Evolutionary conservation across 2,888 invertebrate genomes (phyloP), one percentile per base, ranked within the genome.

Genomic region (Tipula confusa): DNA sequence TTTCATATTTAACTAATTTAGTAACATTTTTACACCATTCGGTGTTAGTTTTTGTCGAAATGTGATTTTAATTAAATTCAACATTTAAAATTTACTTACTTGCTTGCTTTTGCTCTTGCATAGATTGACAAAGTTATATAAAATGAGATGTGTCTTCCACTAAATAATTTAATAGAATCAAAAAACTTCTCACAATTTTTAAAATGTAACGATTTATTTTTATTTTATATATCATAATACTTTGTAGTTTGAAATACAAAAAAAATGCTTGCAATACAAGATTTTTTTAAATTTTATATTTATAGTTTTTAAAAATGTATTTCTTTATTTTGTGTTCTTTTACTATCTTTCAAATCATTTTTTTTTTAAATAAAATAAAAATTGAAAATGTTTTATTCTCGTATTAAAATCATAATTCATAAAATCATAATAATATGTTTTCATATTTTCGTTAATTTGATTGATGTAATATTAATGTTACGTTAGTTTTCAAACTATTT

Each of bases 381-480:
- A 64, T 9, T n/a, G n/a, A 38, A 9, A 64, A 64, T 64, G 64
- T 64, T 64, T n/a, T n/a, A n/a, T n/a, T n/a, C n/a, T n/a, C n/a
- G n/a, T n/a, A 2, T 64, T 18, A 64, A 18, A 64, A 24, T 64
- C 64, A 64, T 64, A 64, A 24, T 64, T 64, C 64, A 64, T 64
- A 43, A 33, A 33, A 11, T 33, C 33, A 33, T 33, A n/a, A 64
- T 24, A 11, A 64, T 64, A 24, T 24, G 24, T 64, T 24, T 64
- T 64, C 18, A 24, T 18, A 24, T 64, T 64, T 64, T 24, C 64
- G n/a, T n/a, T 64, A 9, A n/a, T n/a, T 24, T 64, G 11, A 64
- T 64, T 64, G 64, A 64, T 64, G 64, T 64, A 64, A 64, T 64
- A 64, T 64, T 64, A 64, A 64, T 64, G 64, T 64, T 64, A 64